Evolutionary conservation across 1,140 invertebrate species (phyloP), one percentile per base, ranked within the genome.

Genomic region (Cydia splendana): DNA sequence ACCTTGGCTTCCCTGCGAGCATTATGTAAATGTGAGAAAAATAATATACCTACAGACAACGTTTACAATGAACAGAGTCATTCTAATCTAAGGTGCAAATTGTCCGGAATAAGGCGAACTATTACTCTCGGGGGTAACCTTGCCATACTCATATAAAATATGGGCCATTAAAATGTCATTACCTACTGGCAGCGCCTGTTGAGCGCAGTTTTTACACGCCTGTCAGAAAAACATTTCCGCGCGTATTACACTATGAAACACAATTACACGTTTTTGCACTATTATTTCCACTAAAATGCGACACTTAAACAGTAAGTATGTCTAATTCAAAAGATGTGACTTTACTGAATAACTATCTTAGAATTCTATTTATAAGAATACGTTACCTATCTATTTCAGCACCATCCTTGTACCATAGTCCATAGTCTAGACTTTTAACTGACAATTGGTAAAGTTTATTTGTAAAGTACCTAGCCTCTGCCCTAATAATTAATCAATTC

Each of bases 121-220:
- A 28, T 28, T 12, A 67, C 20, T 38, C 30, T 18, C 67, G 6
- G n/a, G n/a, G n/a, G n/a, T 71, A 71, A 42, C 30, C 80, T 75
- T 83, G 79, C 79, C 79, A 78, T 80, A 73, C 65, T 77, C 62
- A 34, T 77, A 79, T 77, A 79, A 82, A 79, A 74, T 80, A 75
- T 34, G 34, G 38, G 24, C 77, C 80, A 84, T 84, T 84, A 84
- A 80, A 84, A 81, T 76, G 76, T 80, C 82, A 48, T 84, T 84
- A 42, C 38, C 0, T 84, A 42, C 38, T 0, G 34, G 73, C 53
- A 79, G 24, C 71, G 75, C 76, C 73, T 18, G 74, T 65, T 24
- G 34, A 57, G 45, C 71, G 67, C 65, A 57, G 65, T 78, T 79
- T 79, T 82, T 82, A 80, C 62, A 79, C 45, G 74, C 34, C 57